Percentiles rank a stretch among this genome's conserved stretches.
phyloP scores from a whole-genome alignment of 1,140 invertebrate genomes.

The Macrosteles quadrilineatus region DNA sequence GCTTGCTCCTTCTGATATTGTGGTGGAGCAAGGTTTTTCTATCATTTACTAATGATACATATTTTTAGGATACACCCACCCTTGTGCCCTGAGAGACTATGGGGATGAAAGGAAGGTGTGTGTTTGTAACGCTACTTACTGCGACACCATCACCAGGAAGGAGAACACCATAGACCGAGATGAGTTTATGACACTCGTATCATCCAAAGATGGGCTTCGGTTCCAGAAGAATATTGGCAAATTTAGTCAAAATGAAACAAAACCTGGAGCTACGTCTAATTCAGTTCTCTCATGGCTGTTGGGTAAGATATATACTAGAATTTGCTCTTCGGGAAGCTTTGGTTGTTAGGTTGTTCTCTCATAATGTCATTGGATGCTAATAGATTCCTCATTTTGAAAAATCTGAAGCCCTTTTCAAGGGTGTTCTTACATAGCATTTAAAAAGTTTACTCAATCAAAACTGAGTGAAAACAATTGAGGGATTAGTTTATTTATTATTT shows the following conservation, averaged over 20 bases:
- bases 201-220: slow-evolving; percentile 57
- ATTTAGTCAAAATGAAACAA: slow-evolving; percentile 37
- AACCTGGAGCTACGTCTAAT: background rate
- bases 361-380: background rate
- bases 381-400: background rate
- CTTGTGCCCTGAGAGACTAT: slow-evolving; percentile 52
- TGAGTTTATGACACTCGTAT: slow-evolving; percentile 59
- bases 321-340: background rate
- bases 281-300: background rate
- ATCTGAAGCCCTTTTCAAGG: background rate
- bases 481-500: background rate
- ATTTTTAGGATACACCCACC: too few species aligned
- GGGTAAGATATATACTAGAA: background rate
- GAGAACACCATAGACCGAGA: slow-evolving; percentile 48
- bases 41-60: too few species aligned
- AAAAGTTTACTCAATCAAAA: background rate
- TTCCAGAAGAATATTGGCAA: slow-evolving; percentile 48
- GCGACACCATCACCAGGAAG: slow-evolving; percentile 70
- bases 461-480: background rate
- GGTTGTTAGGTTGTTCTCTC: background rate
- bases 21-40: too few species aligned
- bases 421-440: background rate
- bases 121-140: slow-evolving; percentile 82
- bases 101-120: slow-evolving; percentile 66
- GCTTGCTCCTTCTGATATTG: too few species aligned